Percentiles rank a stretch among this genome's conserved stretches.
phyloP scores from a whole-genome alignment of 2,888 invertebrate species.

The Watsonalla binaria region DNA sequence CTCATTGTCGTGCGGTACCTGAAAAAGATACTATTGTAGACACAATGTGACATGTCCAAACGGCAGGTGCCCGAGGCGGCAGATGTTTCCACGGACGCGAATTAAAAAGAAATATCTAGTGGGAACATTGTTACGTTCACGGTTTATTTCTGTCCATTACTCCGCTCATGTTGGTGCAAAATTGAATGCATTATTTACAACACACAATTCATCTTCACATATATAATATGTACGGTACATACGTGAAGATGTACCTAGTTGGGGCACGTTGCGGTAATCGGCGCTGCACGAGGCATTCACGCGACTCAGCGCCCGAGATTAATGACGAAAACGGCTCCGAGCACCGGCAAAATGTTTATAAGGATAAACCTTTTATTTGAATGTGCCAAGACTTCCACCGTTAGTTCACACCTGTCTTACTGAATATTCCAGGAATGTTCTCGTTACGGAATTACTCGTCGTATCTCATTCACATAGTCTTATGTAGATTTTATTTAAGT shows the following conservation, averaged over 20 bases:
- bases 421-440: too few relatives aligned
- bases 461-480: too few relatives aligned
- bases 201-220: slow-evolving; percentile 11
- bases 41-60: not conserved
- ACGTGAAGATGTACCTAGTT: slow-evolving; percentile 14
- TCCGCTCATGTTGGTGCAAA: slow-evolving; percentile 20
- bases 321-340: slow-evolving; percentile 31
- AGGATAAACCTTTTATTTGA: slow-evolving; percentile 29
- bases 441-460: too few relatives aligned
- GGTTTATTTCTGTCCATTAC: slow-evolving; percentile 30
- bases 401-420: not conserved
- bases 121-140: slow-evolving; percentile 32
- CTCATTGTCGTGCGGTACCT: not conserved
- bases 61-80: slow-evolving; percentile 3
- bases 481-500: too few relatives aligned
- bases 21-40: not conserved
- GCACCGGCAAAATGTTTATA: slow-evolving; percentile 25
- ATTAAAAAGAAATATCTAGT: slow-evolving; percentile 1
- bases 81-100: slow-evolving; percentile 27
- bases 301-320: slow-evolving; percentile 25
- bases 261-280: slow-evolving; percentile 16
- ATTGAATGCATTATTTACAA: slow-evolving; percentile 33
- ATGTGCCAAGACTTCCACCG: slow-evolving; percentile 17
- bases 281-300: slow-evolving; percentile 12
- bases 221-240: slow-evolving; percentile 16